A percentile compares a stretch with the other conserved stretches of the same genome.
These are phyloP conservation scores for Ditylenchus dipsaci DNA, from an alignment of 1,140 invertebrate genomes.

Conservation along the genomic window DNA sequence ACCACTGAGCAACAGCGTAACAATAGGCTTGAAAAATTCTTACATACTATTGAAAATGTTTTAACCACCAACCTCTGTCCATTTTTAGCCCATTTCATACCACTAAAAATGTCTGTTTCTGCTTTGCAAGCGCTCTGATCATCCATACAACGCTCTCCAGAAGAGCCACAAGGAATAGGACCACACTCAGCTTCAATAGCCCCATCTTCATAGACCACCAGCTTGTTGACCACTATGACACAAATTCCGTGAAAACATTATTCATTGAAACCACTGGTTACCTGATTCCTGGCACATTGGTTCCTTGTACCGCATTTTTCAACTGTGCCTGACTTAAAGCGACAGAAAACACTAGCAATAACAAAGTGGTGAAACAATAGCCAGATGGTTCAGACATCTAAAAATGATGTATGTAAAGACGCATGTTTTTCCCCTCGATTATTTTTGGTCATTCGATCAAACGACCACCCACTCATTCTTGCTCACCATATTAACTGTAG, in stretches of 20 bases:
- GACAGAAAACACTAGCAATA: background rate
- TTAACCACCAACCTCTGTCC: slow-evolving; percentile 47
- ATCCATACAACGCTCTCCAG: slow-evolving; percentile 44
- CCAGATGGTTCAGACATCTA: too few species aligned
- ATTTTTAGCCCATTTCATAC: slow-evolving; percentile 56
- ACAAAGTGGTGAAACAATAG: background rate
- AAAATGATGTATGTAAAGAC: too few species aligned
- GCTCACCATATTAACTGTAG: too few species aligned
- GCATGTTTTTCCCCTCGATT: too few species aligned
- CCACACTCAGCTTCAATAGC: slow-evolving; percentile 58
- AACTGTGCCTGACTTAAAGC: background rate
- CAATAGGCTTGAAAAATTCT: slow-evolving; percentile 33
- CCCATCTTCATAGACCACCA: slow-evolving; percentile 57
- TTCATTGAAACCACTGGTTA: background rate
- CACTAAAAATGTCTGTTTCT: slow-evolving; percentile 48
- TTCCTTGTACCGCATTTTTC: slow-evolving; percentile 3
- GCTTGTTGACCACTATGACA: slow-evolving; percentile 51
- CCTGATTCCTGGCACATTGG: slow-evolving; percentile 7
- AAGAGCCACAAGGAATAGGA: slow-evolving; percentile 52
- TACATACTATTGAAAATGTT: background rate
- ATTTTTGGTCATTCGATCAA: too few species aligned
- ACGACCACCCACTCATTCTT: too few species aligned
- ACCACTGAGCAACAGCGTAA: slow-evolving; percentile 51
- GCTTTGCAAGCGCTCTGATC: slow-evolving; percentile 40
- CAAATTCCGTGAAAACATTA: too few species aligned